Evolutionary conservation across 2,888 invertebrate genomes (phyloP), one percentile per base, ranked within the genome.

Genomic region (Micoletzkya japonica): DNA sequence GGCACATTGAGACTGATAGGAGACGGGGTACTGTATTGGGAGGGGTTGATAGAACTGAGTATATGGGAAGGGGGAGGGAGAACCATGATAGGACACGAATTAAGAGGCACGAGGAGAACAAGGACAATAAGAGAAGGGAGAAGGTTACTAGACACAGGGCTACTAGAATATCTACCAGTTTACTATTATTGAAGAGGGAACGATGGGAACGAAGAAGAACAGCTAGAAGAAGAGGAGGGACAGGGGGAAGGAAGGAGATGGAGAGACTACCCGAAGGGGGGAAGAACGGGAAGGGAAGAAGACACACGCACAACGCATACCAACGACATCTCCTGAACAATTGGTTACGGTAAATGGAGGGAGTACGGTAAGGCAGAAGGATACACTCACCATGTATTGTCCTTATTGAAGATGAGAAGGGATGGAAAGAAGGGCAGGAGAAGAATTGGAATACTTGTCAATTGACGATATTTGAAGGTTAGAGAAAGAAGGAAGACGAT

Each of bases 211-310:
- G 49, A 30, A 63, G 49, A 32, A 49, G 2, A 6, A 63, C 36
- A 10, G 66, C 34, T 7, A 56, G 37, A 10, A 66, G 24, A 7
- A 66, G 17, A 10, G 66, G 56, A 28, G 66, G 66, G 6, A 66
- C 7, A 6, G 39, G 37, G 7, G 66, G 54, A 4, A 54, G 7
- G n/a, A 66, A 17, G 2, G 66, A 56, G 20, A 66, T 17, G 17
- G 66, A 56, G n/a, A 66, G 36, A 26, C 34, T 26, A 37, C 66
- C 66, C 24, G 52, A 34, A 20, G 66, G 66, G 4, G 66, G 66
- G 3, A 66, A 37, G 66, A 66, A 54, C 4, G 66, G 39, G 28
- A 66, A 66, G 4, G 66, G 66, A 52, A 26, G 20, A 2, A 66
- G 17, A 20, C 28, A 66, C 20, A 66, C 2, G 20, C 36, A 54